Evolutionary conservation across 2,113 vertebrate species (phyloP).

Genomic region (Chloebia gouldiae): DNA sequence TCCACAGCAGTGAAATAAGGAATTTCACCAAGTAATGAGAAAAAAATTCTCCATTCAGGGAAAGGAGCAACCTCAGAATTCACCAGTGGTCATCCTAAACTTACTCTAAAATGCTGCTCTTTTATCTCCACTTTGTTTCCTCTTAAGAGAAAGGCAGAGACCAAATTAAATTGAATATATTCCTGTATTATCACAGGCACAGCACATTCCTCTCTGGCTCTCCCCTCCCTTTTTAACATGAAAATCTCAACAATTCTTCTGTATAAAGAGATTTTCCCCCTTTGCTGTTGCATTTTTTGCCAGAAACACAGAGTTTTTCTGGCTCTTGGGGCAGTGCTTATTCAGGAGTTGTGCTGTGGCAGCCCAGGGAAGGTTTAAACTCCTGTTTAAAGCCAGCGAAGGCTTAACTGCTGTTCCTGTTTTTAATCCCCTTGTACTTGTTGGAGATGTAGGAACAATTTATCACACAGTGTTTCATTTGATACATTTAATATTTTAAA

Average conservation of each 20-base stretch:
- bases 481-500: not conserved
- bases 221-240: not conserved
- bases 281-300: accelerated
- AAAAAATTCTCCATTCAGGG: not conserved
- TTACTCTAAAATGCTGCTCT: not conserved
- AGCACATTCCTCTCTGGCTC: not conserved
- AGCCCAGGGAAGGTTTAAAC: not conserved
- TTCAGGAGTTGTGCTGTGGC: accelerated
- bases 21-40: not conserved
- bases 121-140: not conserved
- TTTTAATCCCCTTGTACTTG: not conserved
- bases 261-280: not conserved
- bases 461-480: not conserved
- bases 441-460: not conserved
- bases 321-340: accelerated
- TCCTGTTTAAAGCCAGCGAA: not conserved
- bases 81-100: not conserved
- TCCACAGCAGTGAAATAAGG: not conserved
- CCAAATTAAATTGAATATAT: not conserved
- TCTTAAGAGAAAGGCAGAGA: not conserved
- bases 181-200: not conserved
- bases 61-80: not conserved
- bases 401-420: not conserved
- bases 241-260: not conserved
- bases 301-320: not conserved